Base-by-base conservation (phyloP, 2,888 invertebrate species). In the Leptopilina myrica region DNA sequence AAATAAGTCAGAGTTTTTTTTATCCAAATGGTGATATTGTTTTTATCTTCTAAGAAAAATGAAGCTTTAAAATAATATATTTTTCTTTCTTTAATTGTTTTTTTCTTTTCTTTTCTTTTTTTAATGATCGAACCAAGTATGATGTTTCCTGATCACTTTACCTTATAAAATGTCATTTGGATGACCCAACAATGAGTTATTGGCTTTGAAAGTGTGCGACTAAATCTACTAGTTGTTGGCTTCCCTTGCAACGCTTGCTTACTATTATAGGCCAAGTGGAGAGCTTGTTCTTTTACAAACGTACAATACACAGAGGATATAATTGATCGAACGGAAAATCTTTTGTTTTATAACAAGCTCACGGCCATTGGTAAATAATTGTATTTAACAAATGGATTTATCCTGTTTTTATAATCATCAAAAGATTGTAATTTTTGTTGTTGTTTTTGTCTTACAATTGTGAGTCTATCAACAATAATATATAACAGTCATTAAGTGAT, bases 171-270 rank as follows among this genome's bases (percentile, higher is more conserved):
- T 88, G 87, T 87, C 88, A 88, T 89, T 89, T 87, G 86, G 85
- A 88, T 88, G 88, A 89, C 88, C 86, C 87, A 88, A 89, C 90
- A 88, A 86, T 88, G 86, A 89, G 87, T 88, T 89, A 90, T 89
- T 89, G 88, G 89, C 89, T 90, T 88, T 88, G 86, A 88, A 89
- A 89, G 88, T 87, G 85, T 83, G 80, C 87, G 83, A 82, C 86
- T 87, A 88, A 89, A 87, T 89, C 88, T 86, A 76, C 85, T 88
- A 83, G 85, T 87, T 88, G 88, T 87, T 88, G 88, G 90, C 90
- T 90, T 90, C 89, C 82, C 86, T 49, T 85, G 78, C 75, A 79
- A 79, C 79, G 85, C 83, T 84, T 85, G 84, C 83, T 86, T 85
- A 81, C 85, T 85, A 85, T 85, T 85, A 86, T 85, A 84, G 87